These are phyloP conservation scores for Thymelicus acteon DNA, from an alignment of 2,888 invertebrate genomes.

Conservation along the genomic window DNA sequence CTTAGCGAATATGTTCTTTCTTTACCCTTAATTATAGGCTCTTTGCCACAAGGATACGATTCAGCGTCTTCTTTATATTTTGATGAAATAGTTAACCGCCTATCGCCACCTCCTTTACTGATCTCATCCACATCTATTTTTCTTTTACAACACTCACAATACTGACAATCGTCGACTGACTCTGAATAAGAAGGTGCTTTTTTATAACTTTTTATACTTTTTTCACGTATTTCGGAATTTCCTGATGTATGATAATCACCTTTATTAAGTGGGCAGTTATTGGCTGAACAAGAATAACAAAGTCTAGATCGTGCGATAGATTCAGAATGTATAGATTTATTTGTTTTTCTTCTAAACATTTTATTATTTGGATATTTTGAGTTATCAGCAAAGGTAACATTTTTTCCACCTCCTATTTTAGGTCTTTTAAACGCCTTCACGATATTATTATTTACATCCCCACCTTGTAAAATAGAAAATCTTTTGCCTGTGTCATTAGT, in stretches of 20 bases:
- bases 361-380: not conserved
- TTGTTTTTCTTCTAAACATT: not conserved
- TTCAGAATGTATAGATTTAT: not conserved
- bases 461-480: slow-evolving; percentile 37
- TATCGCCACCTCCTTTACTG: slow-evolving; percentile 41
- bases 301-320: not conserved
- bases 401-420: slow-evolving; percentile 10
- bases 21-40: not conserved
- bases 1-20: not conserved
- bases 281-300: slow-evolving; percentile 31
- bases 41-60: slow-evolving; percentile 20
- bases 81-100: not conserved
- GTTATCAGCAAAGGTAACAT: slow-evolving; percentile 20
- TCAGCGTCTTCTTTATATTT: slow-evolving; percentile 8
- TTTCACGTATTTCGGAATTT: not conserved
- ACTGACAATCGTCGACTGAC: slow-evolving; percentile 33
- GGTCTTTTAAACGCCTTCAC: slow-evolving; percentile 3
- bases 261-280: slow-evolving; percentile 21
- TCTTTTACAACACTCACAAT: slow-evolving; percentile 40
- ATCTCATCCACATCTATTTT: slow-evolving; percentile 39
- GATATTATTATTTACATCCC: slow-evolving; percentile 18
- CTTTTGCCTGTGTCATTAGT: slow-evolving; percentile 23
- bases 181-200: slow-evolving; percentile 13
- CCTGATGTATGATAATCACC: not conserved
- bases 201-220: slow-evolving; percentile 10